phyloP scores from a whole-genome alignment of 1,140 invertebrate genomes.

The Ladona fulva region DNA sequence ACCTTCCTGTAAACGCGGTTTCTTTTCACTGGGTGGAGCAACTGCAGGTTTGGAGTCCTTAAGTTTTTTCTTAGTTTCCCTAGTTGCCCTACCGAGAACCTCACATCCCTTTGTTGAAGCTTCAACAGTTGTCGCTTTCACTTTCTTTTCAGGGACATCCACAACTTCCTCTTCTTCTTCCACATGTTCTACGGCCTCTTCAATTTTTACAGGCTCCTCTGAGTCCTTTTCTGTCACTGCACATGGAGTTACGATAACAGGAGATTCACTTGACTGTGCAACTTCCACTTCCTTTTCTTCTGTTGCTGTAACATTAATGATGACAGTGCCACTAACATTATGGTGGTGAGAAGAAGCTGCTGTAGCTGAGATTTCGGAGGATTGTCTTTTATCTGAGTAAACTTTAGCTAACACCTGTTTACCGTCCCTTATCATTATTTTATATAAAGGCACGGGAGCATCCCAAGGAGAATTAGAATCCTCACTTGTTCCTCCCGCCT shows the following conservation, averaged over 20 bases:
- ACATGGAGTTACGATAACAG: neutral
- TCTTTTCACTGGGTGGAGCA: neutral
- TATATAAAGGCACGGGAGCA: constrained; percentile 39
- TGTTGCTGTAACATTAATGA: constrained; percentile 21
- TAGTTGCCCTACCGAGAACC: constrained; percentile 20
- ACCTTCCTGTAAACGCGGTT: neutral
- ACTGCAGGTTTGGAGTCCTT: constrained; percentile 21
- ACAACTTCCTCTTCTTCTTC: constrained; percentile 20
- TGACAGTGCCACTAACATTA: constrained; percentile 16
- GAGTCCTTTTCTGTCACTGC: neutral
- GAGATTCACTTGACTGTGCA: constrained; percentile 20
- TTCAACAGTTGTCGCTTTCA: constrained; percentile 20
- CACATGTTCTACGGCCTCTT: neutral
- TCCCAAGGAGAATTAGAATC: constrained; percentile 20
- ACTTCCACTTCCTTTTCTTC: constrained; percentile 27
- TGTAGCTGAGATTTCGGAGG: constrained; percentile 18
- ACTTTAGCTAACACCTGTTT: constrained; percentile 61
- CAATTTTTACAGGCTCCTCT: neutral
- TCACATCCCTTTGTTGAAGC: constrained; percentile 19
- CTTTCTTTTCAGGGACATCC: constrained; percentile 15
- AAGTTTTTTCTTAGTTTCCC: constrained; percentile 24
- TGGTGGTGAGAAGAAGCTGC: constrained; percentile 24
- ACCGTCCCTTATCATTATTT: constrained; percentile 62
- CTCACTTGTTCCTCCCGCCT: constrained; percentile 21
- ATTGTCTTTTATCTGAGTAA: constrained; percentile 34